Conservation (phyloP, 2,888 invertebrate genomes). For the Serripes groenlandicus region DNA sequence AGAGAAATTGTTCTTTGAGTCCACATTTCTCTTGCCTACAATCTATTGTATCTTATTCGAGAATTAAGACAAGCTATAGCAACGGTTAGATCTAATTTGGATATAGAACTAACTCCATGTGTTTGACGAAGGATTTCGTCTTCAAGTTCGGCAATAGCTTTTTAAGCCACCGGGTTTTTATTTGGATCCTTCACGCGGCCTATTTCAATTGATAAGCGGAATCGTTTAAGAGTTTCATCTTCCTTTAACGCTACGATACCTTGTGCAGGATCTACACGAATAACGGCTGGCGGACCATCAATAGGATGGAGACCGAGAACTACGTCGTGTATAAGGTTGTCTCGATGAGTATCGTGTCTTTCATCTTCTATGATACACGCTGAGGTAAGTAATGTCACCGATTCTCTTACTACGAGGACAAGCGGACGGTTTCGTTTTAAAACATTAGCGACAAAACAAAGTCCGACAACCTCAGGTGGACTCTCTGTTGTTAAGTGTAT, state of each 20-base stretch:
- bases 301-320: no score
- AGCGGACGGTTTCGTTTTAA: no score
- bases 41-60: conserved; percentile 59
- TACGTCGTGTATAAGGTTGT: no score
- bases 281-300: conserved; percentile 17
- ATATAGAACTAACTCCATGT: conserved; percentile 6
- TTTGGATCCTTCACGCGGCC: conserved; percentile 22
- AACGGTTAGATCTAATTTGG: conserved; percentile 5
- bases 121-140: conserved; percentile 63
- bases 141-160: conserved; percentile 70
- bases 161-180: conserved; percentile 74
- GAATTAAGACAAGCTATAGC: conserved; percentile 23
- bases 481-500: no score
- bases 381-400: no score
- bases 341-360: no score
- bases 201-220: neutral
- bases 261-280: conserved; percentile 69
- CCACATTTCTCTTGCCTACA: conserved; percentile 67
- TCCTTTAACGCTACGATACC: conserved; percentile 41
- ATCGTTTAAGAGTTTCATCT: neutral
- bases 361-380: no score
- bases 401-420: no score
- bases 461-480: no score
- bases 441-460: no score
- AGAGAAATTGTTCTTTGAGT: conserved; percentile 43